Conservation (phyloP, 2,888 invertebrate genomes). For the Crocallis elinguaria region DNA sequence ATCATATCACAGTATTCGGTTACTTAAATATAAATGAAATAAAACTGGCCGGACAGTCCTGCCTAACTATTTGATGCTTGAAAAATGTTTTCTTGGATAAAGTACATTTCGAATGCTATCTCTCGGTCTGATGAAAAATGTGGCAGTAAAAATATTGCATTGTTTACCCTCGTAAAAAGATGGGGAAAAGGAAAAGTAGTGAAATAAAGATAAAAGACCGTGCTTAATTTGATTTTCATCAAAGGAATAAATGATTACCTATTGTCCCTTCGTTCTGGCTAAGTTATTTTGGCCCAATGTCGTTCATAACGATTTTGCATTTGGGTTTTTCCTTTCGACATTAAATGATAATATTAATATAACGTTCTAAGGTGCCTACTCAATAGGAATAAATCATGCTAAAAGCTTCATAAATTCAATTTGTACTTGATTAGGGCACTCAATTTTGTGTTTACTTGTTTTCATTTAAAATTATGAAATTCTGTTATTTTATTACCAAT, state of each 20-base stretch:
- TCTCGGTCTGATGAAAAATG: constrained; percentile 23
- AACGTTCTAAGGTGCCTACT: background rate
- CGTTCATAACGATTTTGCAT: no score
- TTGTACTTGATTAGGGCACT: constrained; percentile 13
- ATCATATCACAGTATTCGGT: no score
- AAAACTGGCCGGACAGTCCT: background rate
- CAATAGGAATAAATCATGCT: constrained; percentile 13
- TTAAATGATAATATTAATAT: background rate
- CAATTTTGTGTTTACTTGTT: constrained; percentile 17
- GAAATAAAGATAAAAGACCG: constrained; percentile 9
- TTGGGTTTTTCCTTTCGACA: background rate
- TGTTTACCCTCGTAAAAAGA: constrained; percentile 21
- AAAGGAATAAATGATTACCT: constrained; percentile 7
- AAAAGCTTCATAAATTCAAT: constrained; percentile 19
- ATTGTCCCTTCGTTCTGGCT: background rate
- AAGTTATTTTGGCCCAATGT: constrained; percentile 2
- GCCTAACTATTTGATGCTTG: constrained; percentile 6
- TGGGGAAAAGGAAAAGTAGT: constrained; percentile 7
- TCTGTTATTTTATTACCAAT: background rate
- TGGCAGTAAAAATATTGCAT: constrained; percentile 26
- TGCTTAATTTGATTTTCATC: constrained; percentile 23
- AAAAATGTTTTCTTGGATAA: constrained; percentile 26
- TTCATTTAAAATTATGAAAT: constrained; percentile 8
- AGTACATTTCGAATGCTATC: constrained; percentile 24
- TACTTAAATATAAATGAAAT: background rate